A percentile compares a stretch with the other conserved stretches of the same genome.
Conservation (phyloP, 2,888 invertebrate genomes). For the Lissocephala sabroskyi region DNA sequence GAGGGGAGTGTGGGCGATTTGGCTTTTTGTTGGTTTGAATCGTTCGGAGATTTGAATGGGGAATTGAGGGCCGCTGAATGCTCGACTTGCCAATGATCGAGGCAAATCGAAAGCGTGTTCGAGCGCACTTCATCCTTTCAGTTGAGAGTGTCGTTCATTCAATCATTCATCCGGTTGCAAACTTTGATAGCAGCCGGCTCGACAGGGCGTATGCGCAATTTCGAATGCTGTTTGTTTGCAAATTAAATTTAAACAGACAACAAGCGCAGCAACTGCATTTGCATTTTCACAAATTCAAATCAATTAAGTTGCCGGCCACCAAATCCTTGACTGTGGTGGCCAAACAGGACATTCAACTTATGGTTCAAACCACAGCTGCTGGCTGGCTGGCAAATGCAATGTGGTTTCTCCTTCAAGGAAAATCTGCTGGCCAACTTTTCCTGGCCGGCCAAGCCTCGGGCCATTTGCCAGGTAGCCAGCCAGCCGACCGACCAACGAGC, state of each 20-base stretch:
- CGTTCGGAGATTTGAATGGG: neutral
- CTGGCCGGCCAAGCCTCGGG: too few species aligned
- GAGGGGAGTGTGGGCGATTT: slow-evolving; percentile 23
- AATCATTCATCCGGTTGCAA: neutral
- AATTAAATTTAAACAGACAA: too few species aligned
- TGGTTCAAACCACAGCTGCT: too few species aligned
- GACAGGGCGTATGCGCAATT: slow-evolving; percentile 50
- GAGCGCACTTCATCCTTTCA: neutral
- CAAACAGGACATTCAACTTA: slow-evolving; percentile 4
- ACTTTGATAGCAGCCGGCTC: slow-evolving; percentile 11
- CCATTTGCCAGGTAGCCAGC: too few species aligned
- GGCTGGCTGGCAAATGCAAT: too few species aligned
- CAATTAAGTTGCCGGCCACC: too few species aligned
- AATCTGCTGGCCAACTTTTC: too few species aligned
- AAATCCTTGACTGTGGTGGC: neutral
- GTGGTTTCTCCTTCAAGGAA: too few species aligned
- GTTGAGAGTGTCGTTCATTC: neutral
- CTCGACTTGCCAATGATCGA: too few species aligned
- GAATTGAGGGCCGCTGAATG: neutral
- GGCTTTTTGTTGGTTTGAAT: slow-evolving; percentile 30
- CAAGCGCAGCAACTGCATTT: too few species aligned
- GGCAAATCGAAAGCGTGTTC: neutral
- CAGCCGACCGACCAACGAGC: too few species aligned
- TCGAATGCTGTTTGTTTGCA: slow-evolving; percentile 22
- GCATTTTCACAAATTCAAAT: neutral